These are phyloP conservation scores for Potamarius usumacintae DNA, from an alignment of 2,113 vertebrate genomes.

Conservation along the genomic window DNA sequence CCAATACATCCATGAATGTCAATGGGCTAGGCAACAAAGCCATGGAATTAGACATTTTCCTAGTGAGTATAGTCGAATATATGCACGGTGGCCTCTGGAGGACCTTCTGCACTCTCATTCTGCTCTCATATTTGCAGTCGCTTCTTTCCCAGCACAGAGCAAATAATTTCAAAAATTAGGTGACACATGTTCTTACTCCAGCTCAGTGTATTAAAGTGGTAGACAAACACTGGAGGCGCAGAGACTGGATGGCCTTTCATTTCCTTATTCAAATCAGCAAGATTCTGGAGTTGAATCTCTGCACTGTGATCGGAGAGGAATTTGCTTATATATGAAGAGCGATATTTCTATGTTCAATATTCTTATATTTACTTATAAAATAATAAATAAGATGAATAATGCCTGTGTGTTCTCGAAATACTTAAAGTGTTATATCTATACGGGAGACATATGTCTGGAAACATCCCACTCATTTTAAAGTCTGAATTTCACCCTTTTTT, in stretches of 20 bases:
- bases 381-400: constrained; percentile 52
- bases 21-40: constrained; percentile 36
- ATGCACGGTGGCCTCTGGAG: constrained; percentile 47
- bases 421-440: constrained; percentile 19
- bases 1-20: constrained; percentile 44
- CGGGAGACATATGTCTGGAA: constrained; percentile 9
- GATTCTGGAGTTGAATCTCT: constrained; percentile 34
- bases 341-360: constrained; percentile 18
- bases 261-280: constrained; percentile 87
- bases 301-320: constrained; percentile 4
- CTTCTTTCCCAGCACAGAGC: constrained; percentile 82
- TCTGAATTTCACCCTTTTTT: constrained; percentile 29
- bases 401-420: constrained; percentile 26
- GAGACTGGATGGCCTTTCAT: constrained; percentile 80
- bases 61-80: constrained; percentile 49
- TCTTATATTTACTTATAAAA: constrained; percentile 47
- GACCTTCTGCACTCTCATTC: constrained; percentile 54
- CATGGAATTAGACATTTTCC: constrained; percentile 45
- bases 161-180: constrained; percentile 93
- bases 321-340: constrained; percentile 29
- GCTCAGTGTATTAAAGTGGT: constrained; percentile 84
- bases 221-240: constrained; percentile 85
- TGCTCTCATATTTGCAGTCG: constrained; percentile 84
- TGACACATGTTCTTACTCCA: constrained; percentile 84
- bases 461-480: background rate